phyloP scores from a whole-genome alignment of 2,797 vertebrate species.

The Catharus ustulatus region DNA sequence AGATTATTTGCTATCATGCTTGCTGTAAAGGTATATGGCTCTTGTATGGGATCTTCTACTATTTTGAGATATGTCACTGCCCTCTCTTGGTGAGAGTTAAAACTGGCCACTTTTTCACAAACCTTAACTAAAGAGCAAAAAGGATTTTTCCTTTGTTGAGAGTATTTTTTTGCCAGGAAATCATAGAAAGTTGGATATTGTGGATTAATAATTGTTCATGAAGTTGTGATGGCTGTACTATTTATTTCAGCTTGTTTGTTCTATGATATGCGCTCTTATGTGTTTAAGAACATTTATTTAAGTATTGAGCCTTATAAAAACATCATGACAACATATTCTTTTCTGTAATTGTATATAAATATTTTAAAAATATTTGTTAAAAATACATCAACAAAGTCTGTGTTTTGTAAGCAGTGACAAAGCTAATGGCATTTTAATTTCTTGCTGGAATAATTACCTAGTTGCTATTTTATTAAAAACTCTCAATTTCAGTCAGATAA shows the following conservation, averaged over 20 bases:
- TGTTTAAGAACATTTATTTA: background rate
- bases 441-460: background rate
- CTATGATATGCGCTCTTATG: background rate
- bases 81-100: conserved; percentile 58
- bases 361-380: background rate
- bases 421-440: background rate
- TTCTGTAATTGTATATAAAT: background rate
- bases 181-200: background rate
- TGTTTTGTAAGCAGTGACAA: background rate
- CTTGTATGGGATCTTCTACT: background rate
- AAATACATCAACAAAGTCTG: background rate
- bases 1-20: conserved; percentile 3
- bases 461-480: background rate
- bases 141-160: background rate
- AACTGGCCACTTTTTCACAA: background rate
- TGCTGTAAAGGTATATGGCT: background rate
- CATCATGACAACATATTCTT: background rate
- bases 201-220: background rate
- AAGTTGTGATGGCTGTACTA: background rate
- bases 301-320: background rate
- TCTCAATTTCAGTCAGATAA: background rate
- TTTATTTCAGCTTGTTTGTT: background rate
- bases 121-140: background rate
- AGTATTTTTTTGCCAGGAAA: background rate
- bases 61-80: conserved; percentile 59